These are phyloP conservation scores for Ctenoplectra terminalis DNA, from an alignment of 1,140 invertebrate genomes.

Conservation along the genomic window DNA sequence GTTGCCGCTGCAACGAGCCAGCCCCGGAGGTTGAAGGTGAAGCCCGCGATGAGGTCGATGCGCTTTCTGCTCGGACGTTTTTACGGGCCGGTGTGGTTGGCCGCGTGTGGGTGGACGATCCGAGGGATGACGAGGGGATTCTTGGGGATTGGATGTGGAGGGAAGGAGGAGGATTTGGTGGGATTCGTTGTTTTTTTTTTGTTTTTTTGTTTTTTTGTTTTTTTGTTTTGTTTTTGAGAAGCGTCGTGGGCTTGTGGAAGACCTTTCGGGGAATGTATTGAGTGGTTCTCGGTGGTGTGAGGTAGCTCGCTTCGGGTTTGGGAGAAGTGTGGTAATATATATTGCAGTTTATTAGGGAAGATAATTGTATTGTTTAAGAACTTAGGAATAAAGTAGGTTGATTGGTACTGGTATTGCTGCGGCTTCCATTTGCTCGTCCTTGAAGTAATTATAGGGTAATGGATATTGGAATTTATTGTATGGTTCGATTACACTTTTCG, in stretches of 20 bases:
- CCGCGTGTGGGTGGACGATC: slow-evolving; percentile 14
- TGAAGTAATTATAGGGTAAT: not conserved
- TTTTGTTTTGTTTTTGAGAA: no score
- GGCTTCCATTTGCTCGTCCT: not conserved
- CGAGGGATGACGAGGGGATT: slow-evolving; percentile 2
- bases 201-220: no score
- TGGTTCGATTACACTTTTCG: not conserved
- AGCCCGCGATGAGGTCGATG: slow-evolving; percentile 44
- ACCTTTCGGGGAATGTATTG: no score
- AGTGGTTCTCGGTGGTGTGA: not conserved
- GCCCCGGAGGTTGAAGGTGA: slow-evolving; percentile 38
- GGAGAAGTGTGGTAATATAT: not conserved
- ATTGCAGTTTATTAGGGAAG: not conserved
- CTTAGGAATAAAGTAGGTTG: no score
- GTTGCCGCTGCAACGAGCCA: slow-evolving; percentile 34
- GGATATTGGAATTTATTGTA: not conserved
- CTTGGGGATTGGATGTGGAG: no score
- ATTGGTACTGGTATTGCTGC: no score
- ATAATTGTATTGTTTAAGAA: not conserved
- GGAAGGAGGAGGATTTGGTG: no score
- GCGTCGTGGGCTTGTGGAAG: no score
- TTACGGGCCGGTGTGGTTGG: not conserved
- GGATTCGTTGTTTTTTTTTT: no score
- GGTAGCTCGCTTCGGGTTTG: not conserved
- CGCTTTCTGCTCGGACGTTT: slow-evolving; percentile 31